Conservation (phyloP, 2,113 vertebrate species). For the Hyla sarda region DNA sequence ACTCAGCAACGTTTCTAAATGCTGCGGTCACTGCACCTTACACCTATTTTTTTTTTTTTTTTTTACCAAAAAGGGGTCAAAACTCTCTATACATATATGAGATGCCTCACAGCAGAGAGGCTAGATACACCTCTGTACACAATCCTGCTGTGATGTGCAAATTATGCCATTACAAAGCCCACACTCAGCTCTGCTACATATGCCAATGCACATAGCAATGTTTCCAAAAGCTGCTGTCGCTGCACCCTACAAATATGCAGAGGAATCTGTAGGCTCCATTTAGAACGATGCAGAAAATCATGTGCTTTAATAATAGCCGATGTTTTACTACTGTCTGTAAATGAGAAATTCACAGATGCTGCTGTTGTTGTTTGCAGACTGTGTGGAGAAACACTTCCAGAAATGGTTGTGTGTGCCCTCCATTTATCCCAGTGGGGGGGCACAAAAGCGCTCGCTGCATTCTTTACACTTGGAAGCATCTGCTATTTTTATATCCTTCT, state of each 20-base stretch:
- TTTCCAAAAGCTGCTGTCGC: not conserved
- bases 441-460: not conserved
- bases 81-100: no score
- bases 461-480: slow-evolving; percentile 16
- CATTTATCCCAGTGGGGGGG: slow-evolving; percentile 47
- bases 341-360: slow-evolving; percentile 26
- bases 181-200: not conserved
- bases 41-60: no score
- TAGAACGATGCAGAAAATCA: not conserved
- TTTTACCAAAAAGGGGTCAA: no score
- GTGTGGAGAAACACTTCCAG: slow-evolving; percentile 39
- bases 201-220: not conserved
- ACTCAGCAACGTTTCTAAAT: no score
- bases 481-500: slow-evolving; percentile 36
- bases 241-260: not conserved
- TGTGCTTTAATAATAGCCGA: not conserved
- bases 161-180: not conserved
- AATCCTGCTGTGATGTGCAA: no score
- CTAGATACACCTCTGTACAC: no score
- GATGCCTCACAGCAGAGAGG: no score
- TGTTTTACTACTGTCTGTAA: slow-evolving; percentile 21
- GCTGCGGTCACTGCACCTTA: no score
- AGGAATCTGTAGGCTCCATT: not conserved
- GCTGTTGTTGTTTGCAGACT: slow-evolving; percentile 19
- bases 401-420: slow-evolving; percentile 29